Conservation (phyloP, 1,140 invertebrate species). For the Bombus confusus region DNA sequence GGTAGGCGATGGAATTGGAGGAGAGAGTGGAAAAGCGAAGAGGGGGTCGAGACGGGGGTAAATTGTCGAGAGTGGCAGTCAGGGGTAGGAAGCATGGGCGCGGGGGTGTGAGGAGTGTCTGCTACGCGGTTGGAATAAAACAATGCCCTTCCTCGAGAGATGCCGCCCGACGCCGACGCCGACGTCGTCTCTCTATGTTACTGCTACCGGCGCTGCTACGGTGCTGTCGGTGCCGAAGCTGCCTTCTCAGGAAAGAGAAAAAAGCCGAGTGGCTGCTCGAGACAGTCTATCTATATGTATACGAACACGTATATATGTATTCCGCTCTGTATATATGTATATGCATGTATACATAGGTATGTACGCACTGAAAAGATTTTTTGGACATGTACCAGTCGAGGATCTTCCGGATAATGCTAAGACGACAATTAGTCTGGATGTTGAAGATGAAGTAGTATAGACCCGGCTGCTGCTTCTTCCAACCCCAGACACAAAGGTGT, state of each 20-base stretch:
- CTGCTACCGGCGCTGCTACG: constrained; percentile 6
- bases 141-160: constrained; percentile 79
- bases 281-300: constrained; percentile 64
- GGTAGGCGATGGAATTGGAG: constrained; percentile 54
- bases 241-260: constrained; percentile 72
- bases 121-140: constrained; percentile 81
- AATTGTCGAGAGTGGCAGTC: constrained; percentile 77
- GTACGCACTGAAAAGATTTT: constrained; percentile 36
- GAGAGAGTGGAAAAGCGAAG: constrained; percentile 62
- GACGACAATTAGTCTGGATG: constrained; percentile 39
- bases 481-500: not conserved
- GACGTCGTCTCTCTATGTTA: constrained; percentile 56
- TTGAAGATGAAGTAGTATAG: not conserved
- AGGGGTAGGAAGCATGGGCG: constrained; percentile 59
- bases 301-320: not conserved
- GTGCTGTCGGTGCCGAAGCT: constrained; percentile 62
- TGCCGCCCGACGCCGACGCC: constrained; percentile 66
- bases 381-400: constrained; percentile 31
- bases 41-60: constrained; percentile 64
- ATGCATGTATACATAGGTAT: not conserved
- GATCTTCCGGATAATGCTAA: constrained; percentile 33
- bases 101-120: constrained; percentile 76
- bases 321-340: not conserved
- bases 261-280: constrained; percentile 79
- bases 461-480: not conserved